A percentile compares a stretch with the other conserved stretches of the same genome.
Conservation (phyloP, 1,140 invertebrate species). For the Scaptomyza hsui region DNA sequence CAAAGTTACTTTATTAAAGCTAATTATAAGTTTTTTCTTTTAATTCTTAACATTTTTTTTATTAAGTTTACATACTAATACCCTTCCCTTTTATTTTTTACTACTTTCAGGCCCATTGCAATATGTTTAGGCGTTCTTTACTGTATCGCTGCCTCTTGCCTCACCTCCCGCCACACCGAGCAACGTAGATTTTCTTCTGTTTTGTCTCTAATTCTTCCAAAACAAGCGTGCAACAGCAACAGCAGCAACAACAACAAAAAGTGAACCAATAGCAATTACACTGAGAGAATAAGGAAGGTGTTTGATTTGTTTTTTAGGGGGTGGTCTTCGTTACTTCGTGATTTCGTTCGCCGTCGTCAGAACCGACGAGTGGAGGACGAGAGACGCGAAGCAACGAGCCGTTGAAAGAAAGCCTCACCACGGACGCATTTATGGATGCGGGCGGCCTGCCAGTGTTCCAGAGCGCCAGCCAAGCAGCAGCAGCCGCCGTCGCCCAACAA, state of each 20-base stretch:
- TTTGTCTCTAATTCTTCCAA: conserved; percentile 26
- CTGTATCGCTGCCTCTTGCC: conserved; percentile 28
- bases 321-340: conserved; percentile 77
- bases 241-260: conserved; percentile 5
- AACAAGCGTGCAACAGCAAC: neutral
- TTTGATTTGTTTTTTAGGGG: conserved; percentile 11
- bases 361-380: conserved; percentile 74
- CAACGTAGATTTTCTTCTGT: conserved; percentile 40
- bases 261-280: conserved; percentile 18
- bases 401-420: conserved; percentile 74
- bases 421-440: conserved; percentile 84
- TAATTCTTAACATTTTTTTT: too few species aligned
- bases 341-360: conserved; percentile 74
- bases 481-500: conserved; percentile 77
- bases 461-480: conserved; percentile 83
- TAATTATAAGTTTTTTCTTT: too few species aligned
- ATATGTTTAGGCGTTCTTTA: conserved; percentile 19
- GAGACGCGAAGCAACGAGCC: conserved; percentile 78
- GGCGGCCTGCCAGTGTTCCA: conserved; percentile 84
- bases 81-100: neutral
- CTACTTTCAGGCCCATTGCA: conserved; percentile 36
- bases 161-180: conserved; percentile 43
- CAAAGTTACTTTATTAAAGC: neutral
- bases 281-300: conserved; percentile 30
- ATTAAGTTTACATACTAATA: too few species aligned